phyloP scores from a whole-genome alignment of 2,113 vertebrate genomes.

The Cardinalis cardinalis region DNA sequence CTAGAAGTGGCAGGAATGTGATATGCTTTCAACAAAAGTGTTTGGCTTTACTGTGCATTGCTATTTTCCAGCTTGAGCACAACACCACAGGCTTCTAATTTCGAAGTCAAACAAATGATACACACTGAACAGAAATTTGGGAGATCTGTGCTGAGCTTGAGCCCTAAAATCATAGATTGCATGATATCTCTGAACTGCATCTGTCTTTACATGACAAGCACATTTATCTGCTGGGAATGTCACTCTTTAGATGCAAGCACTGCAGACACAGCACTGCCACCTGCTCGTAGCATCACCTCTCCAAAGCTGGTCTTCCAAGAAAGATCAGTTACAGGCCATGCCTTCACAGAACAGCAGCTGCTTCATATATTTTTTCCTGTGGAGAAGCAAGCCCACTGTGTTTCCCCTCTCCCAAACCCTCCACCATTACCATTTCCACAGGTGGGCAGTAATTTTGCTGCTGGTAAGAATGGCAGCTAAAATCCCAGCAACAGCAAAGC shows the following conservation, averaged over 20 bases:
- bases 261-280: neutral
- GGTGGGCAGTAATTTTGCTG: neutral
- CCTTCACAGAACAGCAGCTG: neutral
- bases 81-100: neutral
- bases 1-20: neutral
- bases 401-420: neutral
- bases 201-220: neutral
- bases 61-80: neutral
- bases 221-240: neutral
- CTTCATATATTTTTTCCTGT: neutral
- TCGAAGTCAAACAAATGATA: neutral
- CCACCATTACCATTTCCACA: neutral
- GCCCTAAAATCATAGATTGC: neutral
- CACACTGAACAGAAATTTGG: neutral
- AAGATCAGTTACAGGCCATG: fast-evolving
- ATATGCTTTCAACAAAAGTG: neutral
- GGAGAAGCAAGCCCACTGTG: neutral
- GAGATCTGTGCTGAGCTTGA: neutral
- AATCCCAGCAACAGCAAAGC: neutral
- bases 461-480: neutral
- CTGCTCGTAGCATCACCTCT: neutral
- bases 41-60: neutral
- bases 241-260: neutral
- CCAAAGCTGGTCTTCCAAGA: neutral
- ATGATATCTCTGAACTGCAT: neutral